Evolutionary conservation across 2,797 vertebrate species (phyloP).

Genomic region (Tympanoctomys barrerae): DNA sequence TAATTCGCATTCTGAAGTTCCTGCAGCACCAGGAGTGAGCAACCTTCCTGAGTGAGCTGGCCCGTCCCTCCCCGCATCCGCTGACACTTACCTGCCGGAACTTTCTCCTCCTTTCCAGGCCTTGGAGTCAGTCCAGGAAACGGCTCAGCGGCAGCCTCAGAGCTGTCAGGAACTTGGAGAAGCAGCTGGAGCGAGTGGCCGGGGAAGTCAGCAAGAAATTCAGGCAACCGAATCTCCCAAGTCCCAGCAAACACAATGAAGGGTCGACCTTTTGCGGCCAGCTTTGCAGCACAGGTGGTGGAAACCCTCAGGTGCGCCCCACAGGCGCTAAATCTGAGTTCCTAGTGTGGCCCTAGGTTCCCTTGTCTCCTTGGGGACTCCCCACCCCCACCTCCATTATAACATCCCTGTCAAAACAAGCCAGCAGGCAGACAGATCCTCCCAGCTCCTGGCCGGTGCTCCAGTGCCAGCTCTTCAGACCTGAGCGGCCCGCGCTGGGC

Average conservation of each 20-base stretch:
- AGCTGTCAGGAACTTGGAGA: not conserved
- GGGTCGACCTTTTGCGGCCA: not conserved
- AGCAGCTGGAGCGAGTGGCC: not conserved
- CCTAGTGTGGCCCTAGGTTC: not conserved
- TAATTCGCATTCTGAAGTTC: slow-evolving; percentile 41
- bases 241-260: slow-evolving; percentile 38
- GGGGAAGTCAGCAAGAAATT: slow-evolving; percentile 5
- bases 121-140: not conserved
- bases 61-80: not conserved
- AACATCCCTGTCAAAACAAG: slow-evolving; percentile 1
- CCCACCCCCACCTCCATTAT: slow-evolving; percentile 14
- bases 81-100: not conserved
- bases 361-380: not conserved
- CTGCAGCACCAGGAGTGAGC: not conserved
- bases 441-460: not conserved
- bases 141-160: not conserved
- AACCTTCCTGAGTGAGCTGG: not conserved
- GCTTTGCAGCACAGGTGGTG: slow-evolving; percentile 34
- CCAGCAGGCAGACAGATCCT: accelerated
- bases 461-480: not conserved
- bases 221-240: not conserved
- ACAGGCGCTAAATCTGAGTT: not conserved
- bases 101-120: not conserved
- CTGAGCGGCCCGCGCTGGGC: not conserved
- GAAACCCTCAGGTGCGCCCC: not conserved